Evolutionary conservation across 2,888 invertebrate genomes (phyloP).

Genomic region (Hirtodrosophila trivittata): DNA sequence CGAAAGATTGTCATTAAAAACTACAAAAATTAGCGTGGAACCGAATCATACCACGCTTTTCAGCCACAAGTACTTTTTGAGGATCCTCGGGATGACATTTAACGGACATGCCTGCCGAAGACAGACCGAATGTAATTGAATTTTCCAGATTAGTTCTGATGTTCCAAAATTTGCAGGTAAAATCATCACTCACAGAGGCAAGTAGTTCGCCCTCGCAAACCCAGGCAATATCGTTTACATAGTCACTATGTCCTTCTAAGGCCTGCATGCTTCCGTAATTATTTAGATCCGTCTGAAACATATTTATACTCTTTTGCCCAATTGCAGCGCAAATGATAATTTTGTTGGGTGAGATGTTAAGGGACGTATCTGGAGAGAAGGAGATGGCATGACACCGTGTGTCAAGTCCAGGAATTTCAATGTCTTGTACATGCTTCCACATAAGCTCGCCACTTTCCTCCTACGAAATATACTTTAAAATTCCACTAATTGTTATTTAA

Average conservation of each 20-base stretch:
- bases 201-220: slow-evolving; percentile 88
- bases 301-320: slow-evolving; percentile 85
- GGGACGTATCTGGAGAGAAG: slow-evolving; percentile 87
- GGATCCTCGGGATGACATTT: slow-evolving; percentile 89
- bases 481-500: neutral
- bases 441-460: slow-evolving; percentile 85
- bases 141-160: slow-evolving; percentile 85
- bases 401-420: slow-evolving; percentile 84
- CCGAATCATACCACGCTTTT: slow-evolving; percentile 87
- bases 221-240: slow-evolving; percentile 88
- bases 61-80: slow-evolving; percentile 89
- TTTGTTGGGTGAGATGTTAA: slow-evolving; percentile 86
- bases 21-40: no score
- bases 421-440: slow-evolving; percentile 85
- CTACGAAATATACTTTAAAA: slow-evolving; percentile 41
- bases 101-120: slow-evolving; percentile 88
- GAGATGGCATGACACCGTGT: slow-evolving; percentile 85
- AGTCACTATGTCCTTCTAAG: slow-evolving; percentile 87
- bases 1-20: neutral
- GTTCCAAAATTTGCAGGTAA: slow-evolving; percentile 89
- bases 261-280: slow-evolving; percentile 83
- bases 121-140: slow-evolving; percentile 86
- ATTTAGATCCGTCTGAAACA: slow-evolving; percentile 86
- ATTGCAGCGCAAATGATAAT: slow-evolving; percentile 84
- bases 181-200: slow-evolving; percentile 91